A percentile compares a stretch with the other conserved stretches of the same genome.
Conservation (phyloP, 2,888 invertebrate genomes). For the Drosophila neonasuta region DNA sequence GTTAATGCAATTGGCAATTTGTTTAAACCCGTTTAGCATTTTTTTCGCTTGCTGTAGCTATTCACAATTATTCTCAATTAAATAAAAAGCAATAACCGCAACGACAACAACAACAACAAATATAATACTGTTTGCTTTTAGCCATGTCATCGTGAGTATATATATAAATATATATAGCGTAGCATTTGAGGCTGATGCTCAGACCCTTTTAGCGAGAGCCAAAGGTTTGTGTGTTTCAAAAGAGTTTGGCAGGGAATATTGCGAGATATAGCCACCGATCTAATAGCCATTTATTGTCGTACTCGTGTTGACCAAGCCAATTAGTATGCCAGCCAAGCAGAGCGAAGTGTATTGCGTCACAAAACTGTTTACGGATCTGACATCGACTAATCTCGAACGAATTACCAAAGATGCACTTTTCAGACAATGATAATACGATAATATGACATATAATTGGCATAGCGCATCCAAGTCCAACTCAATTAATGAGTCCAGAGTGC, state of each 20-base stretch:
- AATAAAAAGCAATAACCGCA: constrained; percentile 36
- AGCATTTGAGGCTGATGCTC: constrained; percentile 20
- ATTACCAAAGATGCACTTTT: constrained; percentile 37
- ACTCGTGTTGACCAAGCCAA: constrained; percentile 48
- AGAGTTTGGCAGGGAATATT: constrained; percentile 17
- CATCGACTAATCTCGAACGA: constrained; percentile 9
- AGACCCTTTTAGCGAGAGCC: constrained; percentile 2
- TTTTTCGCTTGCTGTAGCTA: constrained; percentile 18
- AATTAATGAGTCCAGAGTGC: constrained; percentile 36
- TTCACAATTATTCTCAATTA: constrained; percentile 70
- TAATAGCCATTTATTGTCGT: constrained; percentile 31
- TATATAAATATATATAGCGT: constrained; percentile 59
- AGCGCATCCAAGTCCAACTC: constrained; percentile 19
- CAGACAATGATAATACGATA: constrained; percentile 23
- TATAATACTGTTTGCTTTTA: constrained; percentile 36
- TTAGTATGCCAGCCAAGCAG: constrained; percentile 43
- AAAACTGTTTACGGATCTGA: constrained; percentile 26
- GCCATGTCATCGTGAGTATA: constrained; percentile 64
- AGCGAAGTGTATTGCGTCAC: constrained; percentile 32
- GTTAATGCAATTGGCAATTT: constrained; percentile 41
- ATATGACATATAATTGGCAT: constrained; percentile 45
- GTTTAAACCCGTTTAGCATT: constrained; percentile 62
- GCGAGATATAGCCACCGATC: constrained; percentile 11
- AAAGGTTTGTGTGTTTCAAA: constrained; percentile 3
- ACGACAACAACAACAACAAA: too few relatives aligned